These are phyloP conservation scores for Oreortyx pictus DNA, from an alignment of 2,797 vertebrate genomes.

Conservation along the genomic window DNA sequence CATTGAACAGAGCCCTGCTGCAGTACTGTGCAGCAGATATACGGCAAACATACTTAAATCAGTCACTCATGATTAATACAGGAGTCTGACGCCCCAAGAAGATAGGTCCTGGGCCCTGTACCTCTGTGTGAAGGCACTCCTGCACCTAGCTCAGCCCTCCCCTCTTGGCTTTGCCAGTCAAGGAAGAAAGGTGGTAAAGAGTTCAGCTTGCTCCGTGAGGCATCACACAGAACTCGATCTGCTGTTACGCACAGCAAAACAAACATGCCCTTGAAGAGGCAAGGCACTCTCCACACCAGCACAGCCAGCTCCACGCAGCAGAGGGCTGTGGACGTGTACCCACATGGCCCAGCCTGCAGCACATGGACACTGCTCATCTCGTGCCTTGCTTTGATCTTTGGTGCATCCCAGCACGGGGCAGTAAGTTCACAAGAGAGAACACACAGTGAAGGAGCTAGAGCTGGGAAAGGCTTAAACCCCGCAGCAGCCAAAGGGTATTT, in stretches of 20 bases:
- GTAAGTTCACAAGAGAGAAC: not conserved
- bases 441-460: not conserved
- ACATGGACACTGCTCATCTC: rapidly evolving
- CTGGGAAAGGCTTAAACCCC: not conserved
- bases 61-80: not conserved
- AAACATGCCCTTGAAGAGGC: not conserved
- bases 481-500: rapidly evolving
- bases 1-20: not conserved
- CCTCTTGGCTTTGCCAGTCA: not conserved
- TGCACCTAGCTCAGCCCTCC: not conserved
- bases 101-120: not conserved
- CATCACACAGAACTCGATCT: not conserved
- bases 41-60: too few relatives aligned
- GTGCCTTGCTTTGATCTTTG: not conserved
- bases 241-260: not conserved
- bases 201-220: not conserved
- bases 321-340: not conserved
- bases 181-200: not conserved
- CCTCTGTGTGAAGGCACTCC: not conserved
- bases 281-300: rapidly evolving
- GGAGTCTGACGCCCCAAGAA: not conserved
- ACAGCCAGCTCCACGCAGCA: rapidly evolving
- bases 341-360: rapidly evolving
- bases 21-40: not conserved
- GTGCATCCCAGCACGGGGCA: not conserved